Percentiles rank a stretch among this genome's conserved stretches.
Evolutionary conservation across 2,888 invertebrate species (phyloP).

Genomic region (Eutolmus rufibarbis): DNA sequence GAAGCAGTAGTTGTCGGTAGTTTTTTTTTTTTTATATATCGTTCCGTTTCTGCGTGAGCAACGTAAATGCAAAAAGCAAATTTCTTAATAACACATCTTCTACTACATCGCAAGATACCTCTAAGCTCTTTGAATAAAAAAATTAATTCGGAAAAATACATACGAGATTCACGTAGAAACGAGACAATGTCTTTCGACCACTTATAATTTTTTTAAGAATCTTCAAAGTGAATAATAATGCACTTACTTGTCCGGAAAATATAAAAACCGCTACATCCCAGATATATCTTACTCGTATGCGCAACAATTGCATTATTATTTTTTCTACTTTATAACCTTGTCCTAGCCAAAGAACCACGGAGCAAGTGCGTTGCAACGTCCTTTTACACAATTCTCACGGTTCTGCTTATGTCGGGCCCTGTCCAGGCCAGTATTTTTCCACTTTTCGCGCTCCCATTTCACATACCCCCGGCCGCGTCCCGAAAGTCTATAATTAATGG

Average conservation of each 20-base stretch:
- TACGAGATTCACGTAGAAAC: no score
- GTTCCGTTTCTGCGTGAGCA: no score
- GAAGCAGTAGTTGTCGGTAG: background rate
- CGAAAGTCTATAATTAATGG: background rate
- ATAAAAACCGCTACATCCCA: background rate
- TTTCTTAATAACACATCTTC: no score
- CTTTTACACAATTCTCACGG: background rate
- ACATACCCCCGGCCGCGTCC: background rate
- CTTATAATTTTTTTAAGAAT: background rate
- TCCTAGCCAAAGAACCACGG: background rate
- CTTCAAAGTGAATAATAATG: background rate
- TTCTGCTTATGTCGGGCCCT: background rate
- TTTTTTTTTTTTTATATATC: background rate
- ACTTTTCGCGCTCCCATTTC: background rate
- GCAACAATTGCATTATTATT: background rate
- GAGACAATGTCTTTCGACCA: background rate
- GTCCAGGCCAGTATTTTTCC: slow-evolving; percentile 1
- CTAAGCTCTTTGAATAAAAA: no score
- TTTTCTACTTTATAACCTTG: background rate
- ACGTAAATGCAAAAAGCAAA: no score
- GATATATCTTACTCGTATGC: background rate
- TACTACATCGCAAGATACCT: no score
- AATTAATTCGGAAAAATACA: no score
- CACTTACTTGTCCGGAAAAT: slow-evolving; percentile 4
- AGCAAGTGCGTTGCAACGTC: background rate